Conservation (phyloP, 2,888 invertebrate species). For the Lysandra bellargus region DNA sequence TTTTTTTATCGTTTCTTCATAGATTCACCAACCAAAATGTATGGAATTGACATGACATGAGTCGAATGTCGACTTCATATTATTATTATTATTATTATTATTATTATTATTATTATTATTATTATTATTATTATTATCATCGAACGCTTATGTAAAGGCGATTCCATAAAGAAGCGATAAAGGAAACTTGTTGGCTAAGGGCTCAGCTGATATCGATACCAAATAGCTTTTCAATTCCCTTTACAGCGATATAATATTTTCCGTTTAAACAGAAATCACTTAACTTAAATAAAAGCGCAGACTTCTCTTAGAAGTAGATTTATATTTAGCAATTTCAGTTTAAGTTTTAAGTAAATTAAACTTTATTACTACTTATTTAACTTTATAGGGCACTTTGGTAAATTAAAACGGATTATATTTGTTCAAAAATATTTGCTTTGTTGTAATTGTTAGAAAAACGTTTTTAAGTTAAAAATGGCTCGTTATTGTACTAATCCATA, state of each 20-base stretch:
- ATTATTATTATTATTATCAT: too few species aligned
- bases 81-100: too few species aligned
- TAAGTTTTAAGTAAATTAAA: slow-evolving; percentile 27
- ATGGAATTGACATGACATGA: too few species aligned
- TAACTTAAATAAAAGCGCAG: not conserved
- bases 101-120: too few species aligned
- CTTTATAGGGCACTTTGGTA: slow-evolving; percentile 20
- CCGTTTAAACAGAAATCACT: slow-evolving; percentile 1
- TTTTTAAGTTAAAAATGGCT: not conserved
- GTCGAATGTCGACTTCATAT: too few species aligned
- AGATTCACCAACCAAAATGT: too few species aligned
- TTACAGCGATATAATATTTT: not conserved
- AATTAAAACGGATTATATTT: slow-evolving; percentile 18
- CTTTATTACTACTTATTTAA: slow-evolving; percentile 23
- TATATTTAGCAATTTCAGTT: slow-evolving; percentile 22
- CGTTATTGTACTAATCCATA: not conserved
- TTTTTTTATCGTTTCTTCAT: too few species aligned
- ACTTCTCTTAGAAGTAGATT: not conserved
- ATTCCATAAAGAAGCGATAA: too few species aligned
- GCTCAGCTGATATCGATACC: not conserved
- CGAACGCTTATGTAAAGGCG: too few species aligned
- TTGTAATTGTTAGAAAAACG: not conserved
- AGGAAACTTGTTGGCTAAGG: too few species aligned
- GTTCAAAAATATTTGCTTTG: not conserved
- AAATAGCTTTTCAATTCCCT: not conserved